Base-by-base conservation (phyloP, 1,140 invertebrate genomes). In the Archivesica marissinica region DNA sequence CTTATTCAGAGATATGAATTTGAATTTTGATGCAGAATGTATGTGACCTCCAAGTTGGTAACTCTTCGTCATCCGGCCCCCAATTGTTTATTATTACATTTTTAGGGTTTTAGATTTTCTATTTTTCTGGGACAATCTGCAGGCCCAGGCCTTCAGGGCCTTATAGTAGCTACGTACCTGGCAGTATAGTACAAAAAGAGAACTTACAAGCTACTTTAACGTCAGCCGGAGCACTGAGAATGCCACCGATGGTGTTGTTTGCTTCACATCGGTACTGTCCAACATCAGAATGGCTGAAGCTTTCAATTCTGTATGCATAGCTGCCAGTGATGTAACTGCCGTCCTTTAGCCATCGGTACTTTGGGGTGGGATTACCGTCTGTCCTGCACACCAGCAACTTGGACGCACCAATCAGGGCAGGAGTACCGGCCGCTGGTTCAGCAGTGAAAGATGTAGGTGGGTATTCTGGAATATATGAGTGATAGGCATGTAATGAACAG, bases 191-290 rank as follows among this genome's bases (percentile, higher is more conserved):
- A n/a, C n/a, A n/a, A n/a, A n/a, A n/a, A n/a, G n/a, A n/a, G 20
- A 44, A 81, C 82, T 52, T 85, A 85, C 82, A 85, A 25, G 82
- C 82, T 2, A 85, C 72, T 35, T 52, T n/a, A n/a, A 85, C 28
- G 38, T 54, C 44, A 9, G 82, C 82, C 11, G 72, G 59, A 1
- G 74, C 1, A 56, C 82, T 85, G n/a, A 85, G 59, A 4, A 85
- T 39, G 20, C 74, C 64, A 13, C 82, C 82, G 11, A 85, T 20
- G 2, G 44, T 1, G 23, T 85, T 85, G 28, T 64, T 77, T 20
- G 82, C 82, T 35, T 68, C 74, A 68, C 82, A 85, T 11, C 74
- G 25, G 50, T 85, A 85, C 2, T 15, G n/a, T 33, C 82, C 82
- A 41, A 41, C 74, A 77, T 85, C 82, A 50, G 30, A 15, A 17